A percentile compares a stretch with the other conserved stretches of the same genome.
Conservation (phyloP, 2,888 invertebrate species). For the Amorpha juglandis region DNA sequence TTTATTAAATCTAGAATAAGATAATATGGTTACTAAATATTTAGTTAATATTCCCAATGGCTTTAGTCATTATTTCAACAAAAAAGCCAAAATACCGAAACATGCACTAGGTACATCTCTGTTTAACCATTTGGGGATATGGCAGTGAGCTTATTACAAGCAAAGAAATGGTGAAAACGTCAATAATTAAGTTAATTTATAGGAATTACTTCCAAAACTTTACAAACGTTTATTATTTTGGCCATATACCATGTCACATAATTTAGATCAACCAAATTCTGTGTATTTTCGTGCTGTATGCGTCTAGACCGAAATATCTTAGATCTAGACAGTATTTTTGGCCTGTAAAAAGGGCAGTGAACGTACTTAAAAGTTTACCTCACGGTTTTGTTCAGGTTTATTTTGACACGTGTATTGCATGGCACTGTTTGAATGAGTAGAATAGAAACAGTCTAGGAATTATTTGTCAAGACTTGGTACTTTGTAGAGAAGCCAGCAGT, state of each 20-base stretch:
- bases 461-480: neutral
- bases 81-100: too few relatives aligned
- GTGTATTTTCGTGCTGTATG: slow-evolving; percentile 20
- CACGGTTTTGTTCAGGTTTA: neutral
- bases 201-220: neutral
- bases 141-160: too few relatives aligned
- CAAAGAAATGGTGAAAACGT: neutral
- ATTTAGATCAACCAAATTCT: slow-evolving; percentile 13
- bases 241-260: slow-evolving; percentile 1
- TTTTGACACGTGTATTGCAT: slow-evolving; percentile 1
- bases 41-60: too few relatives aligned
- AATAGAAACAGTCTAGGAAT: neutral
- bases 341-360: slow-evolving; percentile 21
- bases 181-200: neutral
- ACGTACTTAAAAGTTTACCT: neutral
- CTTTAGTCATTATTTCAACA: too few relatives aligned
- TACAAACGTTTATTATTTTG: neutral
- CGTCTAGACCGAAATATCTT: slow-evolving; percentile 23
- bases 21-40: too few relatives aligned
- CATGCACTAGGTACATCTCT: too few relatives aligned
- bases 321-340: slow-evolving; percentile 21
- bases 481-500: too few relatives aligned
- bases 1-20: too few relatives aligned
- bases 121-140: too few relatives aligned
- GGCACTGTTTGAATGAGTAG: neutral